Evolutionary conservation across 1,140 invertebrate species (phyloP).

Genomic region (Listronotus bonariensis): DNA sequence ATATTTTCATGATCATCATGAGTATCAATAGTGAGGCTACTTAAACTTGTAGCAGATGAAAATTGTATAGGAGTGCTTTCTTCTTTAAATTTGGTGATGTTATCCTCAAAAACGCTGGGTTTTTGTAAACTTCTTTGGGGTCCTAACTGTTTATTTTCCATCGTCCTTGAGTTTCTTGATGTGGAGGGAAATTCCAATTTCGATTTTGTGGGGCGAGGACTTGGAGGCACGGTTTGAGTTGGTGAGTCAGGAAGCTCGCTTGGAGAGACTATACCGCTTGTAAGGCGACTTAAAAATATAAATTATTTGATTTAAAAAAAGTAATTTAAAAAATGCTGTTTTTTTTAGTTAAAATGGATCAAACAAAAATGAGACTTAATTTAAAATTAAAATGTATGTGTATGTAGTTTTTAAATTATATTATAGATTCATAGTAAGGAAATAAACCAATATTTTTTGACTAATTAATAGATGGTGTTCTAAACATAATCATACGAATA

Average conservation of each 20-base stretch:
- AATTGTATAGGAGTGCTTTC: conserved; percentile 83
- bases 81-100: conserved; percentile 76
- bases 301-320: no score
- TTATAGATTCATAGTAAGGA: no score
- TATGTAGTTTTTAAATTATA: no score
- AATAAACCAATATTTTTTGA: no score
- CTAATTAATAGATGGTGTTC: no score
- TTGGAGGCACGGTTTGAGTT: conserved; percentile 78
- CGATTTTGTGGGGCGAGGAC: conserved; percentile 56
- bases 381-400: no score
- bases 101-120: conserved; percentile 77
- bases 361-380: no score
- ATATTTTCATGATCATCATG: conserved; percentile 52
- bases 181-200: conserved; percentile 45
- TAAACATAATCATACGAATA: no score
- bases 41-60: conserved; percentile 78
- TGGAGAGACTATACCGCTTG: conserved; percentile 89
- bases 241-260: conserved; percentile 94
- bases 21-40: conserved; percentile 78
- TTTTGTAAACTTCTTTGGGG: conserved; percentile 44
- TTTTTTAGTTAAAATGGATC: no score
- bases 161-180: conserved; percentile 20
- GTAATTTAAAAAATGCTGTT: no score
- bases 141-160: conserved; percentile 24
- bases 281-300: conserved; percentile 72